Conservation (phyloP, 2,797 vertebrate genomes). For the Malacoctenus gilli region DNA sequence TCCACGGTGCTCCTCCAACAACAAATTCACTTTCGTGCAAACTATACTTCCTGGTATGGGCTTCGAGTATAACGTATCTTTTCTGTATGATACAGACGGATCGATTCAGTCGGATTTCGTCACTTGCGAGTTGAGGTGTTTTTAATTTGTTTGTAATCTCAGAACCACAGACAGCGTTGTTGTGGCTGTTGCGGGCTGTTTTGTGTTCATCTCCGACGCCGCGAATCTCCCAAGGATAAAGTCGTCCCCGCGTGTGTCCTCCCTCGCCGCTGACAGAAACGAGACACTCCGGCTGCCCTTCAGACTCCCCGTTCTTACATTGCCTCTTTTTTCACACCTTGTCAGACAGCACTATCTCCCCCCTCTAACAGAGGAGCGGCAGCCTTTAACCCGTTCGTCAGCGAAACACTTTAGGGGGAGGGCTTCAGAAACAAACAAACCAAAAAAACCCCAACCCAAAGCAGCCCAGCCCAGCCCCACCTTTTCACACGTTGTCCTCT, state of each 20-base stretch:
- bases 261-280: slow-evolving; percentile 49
- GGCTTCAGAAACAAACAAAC: neutral
- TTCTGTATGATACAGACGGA: no score
- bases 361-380: slow-evolving; percentile 31
- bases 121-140: no score
- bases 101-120: no score
- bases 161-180: no score
- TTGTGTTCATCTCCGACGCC: slow-evolving; percentile 39
- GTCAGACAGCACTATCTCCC: slow-evolving; percentile 67
- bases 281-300: slow-evolving; percentile 59
- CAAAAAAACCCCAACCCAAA: neutral
- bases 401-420: slow-evolving; percentile 19
- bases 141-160: no score
- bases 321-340: slow-evolving; percentile 69
- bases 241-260: slow-evolving; percentile 39
- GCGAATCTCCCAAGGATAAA: slow-evolving; percentile 44
- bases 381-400: slow-evolving; percentile 58
- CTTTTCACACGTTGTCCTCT: slow-evolving; percentile 54
- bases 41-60: no score
- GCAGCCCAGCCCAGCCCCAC: slow-evolving; percentile 4
- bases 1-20: neutral
- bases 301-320: slow-evolving; percentile 54
- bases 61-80: no score
- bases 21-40: neutral
- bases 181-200: neutral